phyloP scores from a whole-genome alignment of 2,888 invertebrate species.

The Coelogynopora nodosa region DNA sequence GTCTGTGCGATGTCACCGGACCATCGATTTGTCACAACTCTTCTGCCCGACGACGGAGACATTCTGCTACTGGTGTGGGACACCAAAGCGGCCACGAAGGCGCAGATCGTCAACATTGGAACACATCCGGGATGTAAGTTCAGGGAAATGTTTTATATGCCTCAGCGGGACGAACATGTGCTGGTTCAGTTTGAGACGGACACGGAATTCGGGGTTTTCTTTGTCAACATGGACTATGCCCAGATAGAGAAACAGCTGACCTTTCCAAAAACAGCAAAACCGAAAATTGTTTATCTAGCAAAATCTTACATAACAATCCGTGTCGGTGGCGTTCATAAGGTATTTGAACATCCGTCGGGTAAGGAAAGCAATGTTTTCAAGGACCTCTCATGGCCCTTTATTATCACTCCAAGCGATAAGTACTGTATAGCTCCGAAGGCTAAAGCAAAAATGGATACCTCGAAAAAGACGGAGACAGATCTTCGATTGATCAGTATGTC shows the following conservation, averaged over 20 bases:
- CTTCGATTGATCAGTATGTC: slow-evolving; percentile 35
- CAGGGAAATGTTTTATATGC: slow-evolving; percentile 41
- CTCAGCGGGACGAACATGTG: slow-evolving; percentile 40
- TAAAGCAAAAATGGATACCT: slow-evolving; percentile 25
- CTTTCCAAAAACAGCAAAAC: slow-evolving; percentile 14
- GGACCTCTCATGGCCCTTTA: slow-evolving; percentile 39
- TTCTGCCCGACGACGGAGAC: background rate
- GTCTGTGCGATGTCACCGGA: slow-evolving; percentile 43
- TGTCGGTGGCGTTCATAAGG: slow-evolving; percentile 11
- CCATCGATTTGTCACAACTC: slow-evolving; percentile 43
- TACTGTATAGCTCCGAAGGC: slow-evolving; percentile 42
- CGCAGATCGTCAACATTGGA: slow-evolving; percentile 46
- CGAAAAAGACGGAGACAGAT: slow-evolving; percentile 29
- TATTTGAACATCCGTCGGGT: slow-evolving; percentile 33
- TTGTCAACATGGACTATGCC: slow-evolving; percentile 42
- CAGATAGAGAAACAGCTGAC: slow-evolving; percentile 35
- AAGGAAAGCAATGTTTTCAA: slow-evolving; percentile 27
- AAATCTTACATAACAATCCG: slow-evolving; percentile 41
- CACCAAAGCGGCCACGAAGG: slow-evolving; percentile 42
- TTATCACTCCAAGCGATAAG: slow-evolving; percentile 42
- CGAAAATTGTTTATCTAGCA: slow-evolving; percentile 43
- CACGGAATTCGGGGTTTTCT: slow-evolving; percentile 32
- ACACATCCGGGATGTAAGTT: slow-evolving; percentile 16
- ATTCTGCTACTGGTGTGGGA: slow-evolving; percentile 40
- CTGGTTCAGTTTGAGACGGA: slow-evolving; percentile 27